Conservation (phyloP, 2,888 invertebrate genomes). For the Cerastis leucographa region DNA sequence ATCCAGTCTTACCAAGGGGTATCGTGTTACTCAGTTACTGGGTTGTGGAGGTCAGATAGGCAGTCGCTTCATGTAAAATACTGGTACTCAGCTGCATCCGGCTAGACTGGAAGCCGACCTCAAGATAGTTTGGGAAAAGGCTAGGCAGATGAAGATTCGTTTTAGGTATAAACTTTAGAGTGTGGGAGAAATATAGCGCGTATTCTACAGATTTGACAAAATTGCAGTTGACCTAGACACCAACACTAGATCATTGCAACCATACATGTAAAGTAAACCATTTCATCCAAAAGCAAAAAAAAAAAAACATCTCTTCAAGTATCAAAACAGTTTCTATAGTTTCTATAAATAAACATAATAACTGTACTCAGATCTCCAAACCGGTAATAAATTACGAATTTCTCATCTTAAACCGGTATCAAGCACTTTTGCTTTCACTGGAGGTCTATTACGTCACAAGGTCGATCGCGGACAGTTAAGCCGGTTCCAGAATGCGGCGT, state of each 20-base stretch:
- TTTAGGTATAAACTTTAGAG: no score
- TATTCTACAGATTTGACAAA: neutral
- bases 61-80: no score
- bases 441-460: slow-evolving; percentile 57
- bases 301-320: neutral
- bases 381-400: slow-evolving; percentile 43
- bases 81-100: no score
- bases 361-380: neutral
- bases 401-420: slow-evolving; percentile 36
- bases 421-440: slow-evolving; percentile 62
- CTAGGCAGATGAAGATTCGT: no score
- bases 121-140: no score
- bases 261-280: slow-evolving; percentile 16
- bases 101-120: no score
- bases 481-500: slow-evolving; percentile 15
- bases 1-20: no score
- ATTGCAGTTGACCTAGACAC: neutral
- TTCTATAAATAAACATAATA: slow-evolving; percentile 17
- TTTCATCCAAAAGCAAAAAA: neutral
- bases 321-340: neutral
- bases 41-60: no score
- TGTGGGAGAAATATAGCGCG: neutral
- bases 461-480: slow-evolving; percentile 47
- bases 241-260: neutral
- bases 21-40: no score